Evolutionary conservation across 2,113 vertebrate genomes (phyloP), one percentile per base, ranked within the genome.

Genomic region (Cyprinodon brontotheroides): DNA sequence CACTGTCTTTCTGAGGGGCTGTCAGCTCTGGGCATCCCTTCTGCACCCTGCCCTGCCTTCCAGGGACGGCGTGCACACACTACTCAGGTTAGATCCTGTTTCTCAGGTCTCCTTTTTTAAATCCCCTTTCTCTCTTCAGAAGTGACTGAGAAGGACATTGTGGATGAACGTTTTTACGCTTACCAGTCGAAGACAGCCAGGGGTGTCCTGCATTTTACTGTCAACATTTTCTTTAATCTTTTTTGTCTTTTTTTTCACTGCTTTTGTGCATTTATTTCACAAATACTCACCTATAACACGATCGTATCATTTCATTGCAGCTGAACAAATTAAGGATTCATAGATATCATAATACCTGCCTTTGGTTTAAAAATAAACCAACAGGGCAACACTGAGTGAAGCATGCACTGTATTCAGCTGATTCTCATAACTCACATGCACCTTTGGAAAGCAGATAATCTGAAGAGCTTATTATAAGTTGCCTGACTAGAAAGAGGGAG

Each of bases 1-100:
- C 97, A 99, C 92, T 99, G 98, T 82, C 95, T 99, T 39, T 99
- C 98, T 0, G 98, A 99, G 81, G 96, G 97, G 47, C 92, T 93
- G 88, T 83, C 86, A 48, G 94, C 95, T 80, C 92, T 94, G 14
- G 94, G 96, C 81, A 92, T 94, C 61, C 94, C 95, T 5, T 86
- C 93, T 15, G 92, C 92, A 79, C 95, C 96, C 0, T 94, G 95
- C 79, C 95, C 92, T 72, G 95, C 95, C 89, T 97, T 97, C 95
- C 96, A 97, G 85, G 97, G 97, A 80, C 94, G 98, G 1, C 95
- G 97, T 20, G 96, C 96, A 0, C 96, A 97, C 92, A 99, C 98
- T 11, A 96, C 98, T 76, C 97, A 99, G 95, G 98, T 99, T 93
- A 93, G 89, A 77, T 2, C 37, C 41, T n/a, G 14, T 14, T 70